A percentile compares a stretch with the other conserved stretches of the same genome.
Evolutionary conservation across 92 coral and sea anemone genomes (phyloP).

Genomic region (Actinernus sp.): DNA sequence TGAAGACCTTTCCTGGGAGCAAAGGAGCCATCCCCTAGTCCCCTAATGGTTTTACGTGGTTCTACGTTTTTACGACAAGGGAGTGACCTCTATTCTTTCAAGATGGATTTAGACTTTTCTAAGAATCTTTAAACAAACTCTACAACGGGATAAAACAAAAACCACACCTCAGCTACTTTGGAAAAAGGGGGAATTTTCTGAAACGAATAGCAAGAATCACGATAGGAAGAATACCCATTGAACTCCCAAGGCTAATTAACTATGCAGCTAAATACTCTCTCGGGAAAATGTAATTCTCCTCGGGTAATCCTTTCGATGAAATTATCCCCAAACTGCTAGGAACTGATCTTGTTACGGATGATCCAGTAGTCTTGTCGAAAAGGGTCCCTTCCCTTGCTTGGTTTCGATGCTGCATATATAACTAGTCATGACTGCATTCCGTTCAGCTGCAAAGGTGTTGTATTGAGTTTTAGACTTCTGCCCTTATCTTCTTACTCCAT

Average conservation of each 20-base stretch:
- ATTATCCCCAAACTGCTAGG: constrained; percentile 5
- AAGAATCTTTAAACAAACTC: constrained; percentile 23
- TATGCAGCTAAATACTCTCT: constrained; percentile 8
- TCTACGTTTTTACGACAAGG: constrained; percentile 4
- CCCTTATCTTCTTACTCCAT: constrained; percentile 89
- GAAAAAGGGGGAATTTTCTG: constrained; percentile 35
- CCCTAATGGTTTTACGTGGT: constrained; percentile 20
- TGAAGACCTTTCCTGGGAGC: too few relatives aligned
- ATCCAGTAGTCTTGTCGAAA: not conserved
- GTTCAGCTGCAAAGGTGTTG: constrained; percentile 91
- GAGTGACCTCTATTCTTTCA: constrained; percentile 9
- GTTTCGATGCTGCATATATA: constrained; percentile 35
- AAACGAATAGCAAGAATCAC: constrained; percentile 3
- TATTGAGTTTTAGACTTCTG: constrained; percentile 58
- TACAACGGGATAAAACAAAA: constrained; percentile 12
- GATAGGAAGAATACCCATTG: not conserved
- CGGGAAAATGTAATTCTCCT: not conserved
- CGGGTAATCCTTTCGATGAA: not conserved
- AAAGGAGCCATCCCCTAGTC: constrained; percentile 6
- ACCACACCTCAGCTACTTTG: constrained; percentile 34
- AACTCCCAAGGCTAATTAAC: constrained; percentile 6
- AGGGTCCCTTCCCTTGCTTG: not conserved
- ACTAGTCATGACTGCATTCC: constrained; percentile 22
- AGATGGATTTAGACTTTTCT: constrained; percentile 15
- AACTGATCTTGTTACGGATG: not conserved